Evolutionary conservation across 2,113 vertebrate species (phyloP), one percentile per base, ranked within the genome.

Genomic region (Microcebus ravelobensis): DNA sequence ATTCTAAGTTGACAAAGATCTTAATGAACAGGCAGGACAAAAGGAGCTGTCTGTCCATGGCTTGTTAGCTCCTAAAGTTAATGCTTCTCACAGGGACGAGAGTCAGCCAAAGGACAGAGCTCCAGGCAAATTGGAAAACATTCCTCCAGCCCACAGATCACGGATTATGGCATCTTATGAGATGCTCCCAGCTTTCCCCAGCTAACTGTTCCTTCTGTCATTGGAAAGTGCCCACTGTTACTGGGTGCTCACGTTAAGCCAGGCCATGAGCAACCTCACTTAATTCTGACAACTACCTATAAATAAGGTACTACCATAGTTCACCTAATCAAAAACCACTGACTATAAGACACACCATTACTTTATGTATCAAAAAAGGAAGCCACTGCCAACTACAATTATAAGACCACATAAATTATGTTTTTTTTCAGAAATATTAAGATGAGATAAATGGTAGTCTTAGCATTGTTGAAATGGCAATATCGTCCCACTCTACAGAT

Each of bases 1-100:
- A 93, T 77, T 96, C 96, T 81, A 95, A 89, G 55, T 89, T 97
- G 93, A 97, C 74, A 87, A 90, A 97, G 59, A 91, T 82, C 74
- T 97, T 95, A 97, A 93, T 92, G 76, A 90, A 92, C 2, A 87
- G n/a, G 36, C 59, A 96, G 87, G 87, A 95, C 63, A 95, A 80
- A 96, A 52, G 36, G 79, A 96, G 74, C 45, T 81, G 95, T 96
- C 94, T 84, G 70, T 70, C 83, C 52, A 95, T 18, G 91, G 97
- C 79, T 96, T 31, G 3, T 96, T 91, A 95, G 89, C 68, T 96
- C 70, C 71, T 93, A 21, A 90, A 93, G 93, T 81, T 90, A 97
- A 96, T 82, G 84, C 87, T 95, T 93, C 93, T 97, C 91, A 50
- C 5, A 17, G 87, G 83, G 89, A 94, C 79, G 55, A 84, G 36